Evolutionary conservation across 1,140 invertebrate species (phyloP), one percentile per base, ranked within the genome.

Genomic region (honey bee (Apis mellifera)): DNA sequence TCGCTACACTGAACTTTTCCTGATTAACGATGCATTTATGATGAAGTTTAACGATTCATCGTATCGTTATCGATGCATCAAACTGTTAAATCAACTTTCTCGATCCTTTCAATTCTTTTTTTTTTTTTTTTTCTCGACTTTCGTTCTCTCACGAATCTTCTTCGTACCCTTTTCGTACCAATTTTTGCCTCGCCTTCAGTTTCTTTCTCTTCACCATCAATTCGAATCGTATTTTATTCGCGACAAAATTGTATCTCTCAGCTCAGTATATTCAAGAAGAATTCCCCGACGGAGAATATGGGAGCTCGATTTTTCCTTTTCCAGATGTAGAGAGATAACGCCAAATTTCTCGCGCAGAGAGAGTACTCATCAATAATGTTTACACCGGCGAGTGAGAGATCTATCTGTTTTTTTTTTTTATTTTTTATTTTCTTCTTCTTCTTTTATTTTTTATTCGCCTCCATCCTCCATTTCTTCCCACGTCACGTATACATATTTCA

Each of bases 341-440:
- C 13, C n/a, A 12, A 73, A 57, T 42, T 57, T 66, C n/a, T 21
- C 50, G 12, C 62, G 26, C 60, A 8, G 4, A 19, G 52, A 57
- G n/a, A n/a, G n/a, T n/a, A 66, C 52, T 65, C 32, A 48, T 74
- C 71, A 17, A 74, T 74, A 80, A 74, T 9, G 23, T 66, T 74
- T n/a, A 21, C 21, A 9, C 52, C 32, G 32, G 42, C 11, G n/a
- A 9, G 8, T 59, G 9, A 19, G 1, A 23, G n/a, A n/a, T n/a
- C n/a, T n/a, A 21, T 12, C 1, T 55, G 4, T 21, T 9, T 55
- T 42, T n/a, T 21, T 9, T 55, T 42, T n/a, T 23, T 26, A 54
- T 26, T 52, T 21, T 17, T 26, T 65, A 19, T 52, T 21, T 23
- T 26, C 54, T 26, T 52, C 13, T 17, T 26, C n/a, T n/a, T n/a